Evolutionary conservation across 2,113 vertebrate species (phyloP), one percentile per base, ranked within the genome.

Genomic region (Pteruthius melanotis): DNA sequence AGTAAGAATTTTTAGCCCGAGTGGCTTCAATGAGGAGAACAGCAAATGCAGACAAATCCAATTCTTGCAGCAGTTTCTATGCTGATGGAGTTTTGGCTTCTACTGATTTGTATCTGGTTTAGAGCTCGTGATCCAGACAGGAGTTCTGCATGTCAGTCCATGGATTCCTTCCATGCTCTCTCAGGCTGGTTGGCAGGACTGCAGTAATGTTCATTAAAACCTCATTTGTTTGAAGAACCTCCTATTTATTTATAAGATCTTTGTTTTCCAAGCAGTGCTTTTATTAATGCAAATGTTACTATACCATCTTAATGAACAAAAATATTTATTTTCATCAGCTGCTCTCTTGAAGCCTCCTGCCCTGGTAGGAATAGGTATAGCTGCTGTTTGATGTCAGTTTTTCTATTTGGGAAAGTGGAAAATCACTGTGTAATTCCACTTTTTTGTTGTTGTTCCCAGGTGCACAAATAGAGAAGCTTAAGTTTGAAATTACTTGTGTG

Each of bases 1-100:
- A 4, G 20, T 69, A 53, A 66, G 53, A 71, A 52, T 71, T 83
- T 66, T 86, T 50, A 71, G 35, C 75, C 63, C n/a, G 45, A 10
- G 65, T 21, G 26, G 37, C 28, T 88, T 83, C 69, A 64, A 7
- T 87, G 47, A 57, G 70, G 44, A 92, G 42, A 70, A 27, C 5
- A 82, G 35, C 42, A 49, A 77, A 40, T 0, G 0, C 11, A 70
- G 50, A n/a, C 40, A 74, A 15, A 82, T 50, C 33, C 0, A 2
- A 24, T 70, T 69, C 59, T 74, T 65, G 35, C 13, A 86, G 11
- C 18, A 33, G 10, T 76, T 87, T 31, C 65, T 4, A 2, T 68
- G 40, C 45, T n/a, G 44, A 6, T 47, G 44, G 17, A 6, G 81
- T 90, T 81, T 42, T 82, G 60, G 18, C 44, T 81, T 87, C 31